Percentiles rank a stretch among this genome's conserved stretches.
These are phyloP conservation scores for Squalus acanthias DNA, from an alignment of 2,797 vertebrate genomes.

Conservation along the genomic window DNA sequence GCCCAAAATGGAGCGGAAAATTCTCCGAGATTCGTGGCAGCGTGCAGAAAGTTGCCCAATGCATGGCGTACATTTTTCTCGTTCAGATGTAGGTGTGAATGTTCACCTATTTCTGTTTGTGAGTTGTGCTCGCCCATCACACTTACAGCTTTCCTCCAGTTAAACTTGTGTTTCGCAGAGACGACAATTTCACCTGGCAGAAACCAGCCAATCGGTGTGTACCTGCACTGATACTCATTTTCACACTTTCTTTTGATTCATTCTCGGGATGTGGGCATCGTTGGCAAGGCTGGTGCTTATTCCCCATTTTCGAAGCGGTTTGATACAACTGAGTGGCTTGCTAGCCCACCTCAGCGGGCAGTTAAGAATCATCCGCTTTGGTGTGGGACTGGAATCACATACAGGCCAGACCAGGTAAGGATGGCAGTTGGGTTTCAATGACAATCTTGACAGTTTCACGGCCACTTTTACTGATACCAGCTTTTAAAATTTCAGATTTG, in stretches of 20 bases:
- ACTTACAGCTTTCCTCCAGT: too few species aligned
- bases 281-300: too few species aligned
- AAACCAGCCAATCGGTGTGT: not conserved
- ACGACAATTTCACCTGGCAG: not conserved
- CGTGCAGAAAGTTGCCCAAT: not conserved
- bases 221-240: not conserved
- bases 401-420: too few species aligned
- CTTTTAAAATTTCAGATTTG: not conserved
- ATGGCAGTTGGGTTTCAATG: not conserved
- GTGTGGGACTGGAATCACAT: too few species aligned
- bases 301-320: too few species aligned
- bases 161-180: not conserved
- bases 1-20: not conserved
- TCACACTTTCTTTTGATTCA: too few species aligned
- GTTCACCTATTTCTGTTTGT: not conserved
- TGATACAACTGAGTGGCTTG: too few species aligned
- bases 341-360: too few species aligned
- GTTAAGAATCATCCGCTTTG: too few species aligned
- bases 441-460: not conserved
- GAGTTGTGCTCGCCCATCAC: not conserved
- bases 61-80: not conserved
- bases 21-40: not conserved
- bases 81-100: not conserved
- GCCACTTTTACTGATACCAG: not conserved
- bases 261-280: too few species aligned